Percentiles rank a stretch among this genome's conserved stretches.
These are phyloP conservation scores for Neotoma lepida DNA, from an alignment of 2,113 vertebrate species.

Conservation along the genomic window DNA sequence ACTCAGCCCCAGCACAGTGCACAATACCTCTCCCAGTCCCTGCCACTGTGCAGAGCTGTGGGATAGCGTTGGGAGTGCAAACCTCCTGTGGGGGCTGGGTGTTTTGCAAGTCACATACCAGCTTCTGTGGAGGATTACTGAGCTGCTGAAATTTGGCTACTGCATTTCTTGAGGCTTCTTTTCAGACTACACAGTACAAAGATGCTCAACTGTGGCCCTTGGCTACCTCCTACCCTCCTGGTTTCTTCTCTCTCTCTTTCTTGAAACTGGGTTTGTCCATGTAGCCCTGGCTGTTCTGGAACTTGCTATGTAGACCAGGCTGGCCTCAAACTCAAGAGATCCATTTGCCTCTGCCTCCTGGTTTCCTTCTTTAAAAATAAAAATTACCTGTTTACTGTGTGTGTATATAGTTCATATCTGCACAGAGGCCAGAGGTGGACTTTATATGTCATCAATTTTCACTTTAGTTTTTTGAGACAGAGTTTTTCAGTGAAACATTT, in stretches of 20 bases:
- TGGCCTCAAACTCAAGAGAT: background rate
- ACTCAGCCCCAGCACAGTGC: background rate
- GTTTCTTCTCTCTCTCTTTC: background rate
- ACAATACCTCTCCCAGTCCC: background rate
- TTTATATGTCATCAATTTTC: background rate
- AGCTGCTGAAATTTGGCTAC: constrained; percentile 12
- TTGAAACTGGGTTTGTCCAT: background rate
- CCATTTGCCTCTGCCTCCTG: background rate
- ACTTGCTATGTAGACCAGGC: background rate
- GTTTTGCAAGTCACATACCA: background rate
- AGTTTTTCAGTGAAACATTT: background rate
- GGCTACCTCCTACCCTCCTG: background rate
- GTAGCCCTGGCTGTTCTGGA: background rate
- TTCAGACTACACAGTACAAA: constrained; percentile 15
- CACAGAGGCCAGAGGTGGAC: background rate
- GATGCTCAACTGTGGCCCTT: constrained; percentile 18
- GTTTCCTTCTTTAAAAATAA: background rate
- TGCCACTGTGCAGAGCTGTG: background rate
- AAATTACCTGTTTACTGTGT: background rate
- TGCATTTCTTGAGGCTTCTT: constrained; percentile 61
- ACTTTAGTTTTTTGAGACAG: background rate
- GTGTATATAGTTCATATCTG: no score
- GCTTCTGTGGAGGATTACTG: constrained; percentile 53
- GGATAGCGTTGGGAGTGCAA: background rate
- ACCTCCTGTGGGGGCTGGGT: background rate